phyloP scores from a whole-genome alignment of 2,888 invertebrate genomes.

The Drosophila kokeensis region DNA sequence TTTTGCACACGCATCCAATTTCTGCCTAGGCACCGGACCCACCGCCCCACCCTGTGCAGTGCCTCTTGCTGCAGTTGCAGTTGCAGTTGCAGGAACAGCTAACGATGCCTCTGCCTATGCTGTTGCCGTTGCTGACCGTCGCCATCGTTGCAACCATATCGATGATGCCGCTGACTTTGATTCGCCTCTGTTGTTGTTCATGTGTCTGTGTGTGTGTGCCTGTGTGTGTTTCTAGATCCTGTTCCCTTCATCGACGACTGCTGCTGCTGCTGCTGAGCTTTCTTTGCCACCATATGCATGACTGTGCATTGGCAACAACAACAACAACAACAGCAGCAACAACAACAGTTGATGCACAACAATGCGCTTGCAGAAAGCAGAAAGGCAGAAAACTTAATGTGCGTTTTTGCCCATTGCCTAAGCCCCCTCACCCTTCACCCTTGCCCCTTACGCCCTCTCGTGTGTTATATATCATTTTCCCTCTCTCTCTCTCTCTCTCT shows the following conservation, averaged over 20 bases:
- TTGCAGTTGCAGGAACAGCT: constrained; percentile 2
- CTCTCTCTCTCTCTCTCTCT: not conserved
- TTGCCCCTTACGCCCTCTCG: not conserved
- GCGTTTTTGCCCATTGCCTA: constrained; percentile 52
- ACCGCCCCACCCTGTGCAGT: not conserved
- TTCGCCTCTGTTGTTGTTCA: constrained; percentile 67
- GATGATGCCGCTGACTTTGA: constrained; percentile 80
- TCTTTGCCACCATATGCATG: constrained; percentile 65
- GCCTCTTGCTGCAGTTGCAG: constrained; percentile 9
- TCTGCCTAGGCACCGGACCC: constrained; percentile 45
- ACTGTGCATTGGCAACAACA: constrained; percentile 17
- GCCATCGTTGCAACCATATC: constrained; percentile 64
- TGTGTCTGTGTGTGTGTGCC: constrained; percentile 12
- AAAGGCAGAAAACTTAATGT: constrained; percentile 75
- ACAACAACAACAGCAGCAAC: constrained; percentile 42
- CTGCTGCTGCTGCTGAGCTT: constrained; percentile 54
- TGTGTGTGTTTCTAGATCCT: constrained; percentile 41
- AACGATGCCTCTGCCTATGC: constrained; percentile 15
- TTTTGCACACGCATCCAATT: constrained; percentile 82
- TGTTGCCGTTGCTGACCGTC: constrained; percentile 38
- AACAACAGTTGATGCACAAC: constrained; percentile 42
- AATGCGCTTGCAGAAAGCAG: constrained; percentile 59
- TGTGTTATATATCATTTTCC: constrained; percentile 9
- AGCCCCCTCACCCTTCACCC: not conserved
- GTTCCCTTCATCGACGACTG: constrained; percentile 31